Evolutionary conservation across 2,888 invertebrate genomes (phyloP).

Genomic region (Clanis bilineata): DNA sequence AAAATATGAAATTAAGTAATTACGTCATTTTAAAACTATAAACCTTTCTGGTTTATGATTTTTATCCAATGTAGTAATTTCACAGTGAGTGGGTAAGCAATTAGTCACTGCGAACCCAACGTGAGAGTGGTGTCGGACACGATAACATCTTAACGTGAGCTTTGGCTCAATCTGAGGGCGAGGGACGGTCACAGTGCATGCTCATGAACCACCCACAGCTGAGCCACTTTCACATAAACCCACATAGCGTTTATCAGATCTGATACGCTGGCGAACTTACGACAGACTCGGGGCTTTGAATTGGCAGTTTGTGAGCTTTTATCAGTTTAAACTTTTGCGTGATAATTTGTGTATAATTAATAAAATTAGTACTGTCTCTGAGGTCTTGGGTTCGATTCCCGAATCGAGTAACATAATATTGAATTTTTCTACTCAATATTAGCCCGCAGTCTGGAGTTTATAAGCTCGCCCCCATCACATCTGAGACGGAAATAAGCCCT

Average conservation of each 20-base stretch:
- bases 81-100: conserved; percentile 66
- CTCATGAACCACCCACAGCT: conserved; percentile 20
- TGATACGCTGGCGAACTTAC: background rate
- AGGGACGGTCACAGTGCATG: conserved; percentile 44
- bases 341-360: too few species aligned
- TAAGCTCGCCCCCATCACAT: too few species aligned
- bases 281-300: background rate
- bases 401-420: too few species aligned
- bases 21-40: background rate
- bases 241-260: background rate
- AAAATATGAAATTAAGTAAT: background rate
- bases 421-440: too few species aligned
- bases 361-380: too few species aligned
- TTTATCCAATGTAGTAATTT: conserved; percentile 69
- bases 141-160: conserved; percentile 48
- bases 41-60: conserved; percentile 24
- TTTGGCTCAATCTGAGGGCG: conserved; percentile 30
- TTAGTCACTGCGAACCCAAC: conserved; percentile 57
- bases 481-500: too few species aligned
- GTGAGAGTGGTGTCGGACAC: conserved; percentile 56
- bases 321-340: background rate
- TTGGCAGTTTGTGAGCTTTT: background rate
- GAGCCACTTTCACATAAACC: conserved; percentile 35
- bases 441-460: too few species aligned
- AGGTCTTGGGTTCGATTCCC: too few species aligned